phyloP scores from a whole-genome alignment of 1,140 invertebrate genomes.

The Neodiprion lecontei region DNA sequence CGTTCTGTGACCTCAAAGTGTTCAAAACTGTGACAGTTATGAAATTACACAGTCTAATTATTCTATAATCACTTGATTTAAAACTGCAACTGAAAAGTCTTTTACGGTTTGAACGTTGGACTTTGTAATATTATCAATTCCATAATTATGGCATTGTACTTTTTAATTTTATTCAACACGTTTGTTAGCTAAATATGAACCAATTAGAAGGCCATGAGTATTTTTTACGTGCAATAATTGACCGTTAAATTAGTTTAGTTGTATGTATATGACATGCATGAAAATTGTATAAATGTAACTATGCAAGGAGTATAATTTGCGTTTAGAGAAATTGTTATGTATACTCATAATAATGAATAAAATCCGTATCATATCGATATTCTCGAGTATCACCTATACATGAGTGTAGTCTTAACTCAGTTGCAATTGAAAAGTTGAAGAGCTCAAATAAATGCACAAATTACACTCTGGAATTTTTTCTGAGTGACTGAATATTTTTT shows the following conservation, averaged over 20 bases:
- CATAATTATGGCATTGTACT: background rate
- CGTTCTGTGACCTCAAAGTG: background rate
- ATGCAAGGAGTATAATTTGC: background rate
- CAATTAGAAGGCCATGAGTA: background rate
- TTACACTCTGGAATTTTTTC: no score
- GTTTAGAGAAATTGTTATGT: background rate
- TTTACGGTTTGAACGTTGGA: no score
- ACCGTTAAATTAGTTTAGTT: background rate
- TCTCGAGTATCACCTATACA: no score
- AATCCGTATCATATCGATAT: background rate
- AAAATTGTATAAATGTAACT: background rate
- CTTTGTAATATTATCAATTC: no score
- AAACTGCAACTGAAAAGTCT: background rate
- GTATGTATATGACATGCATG: background rate
- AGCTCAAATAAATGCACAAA: no score
- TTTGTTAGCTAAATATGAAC: background rate
- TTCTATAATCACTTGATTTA: background rate
- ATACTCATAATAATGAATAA: background rate
- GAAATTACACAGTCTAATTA: background rate
- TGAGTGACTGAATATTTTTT: no score
- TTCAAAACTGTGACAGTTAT: background rate
- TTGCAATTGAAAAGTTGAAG: no score
- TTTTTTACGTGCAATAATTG: conserved; percentile 3
- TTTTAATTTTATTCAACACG: background rate
- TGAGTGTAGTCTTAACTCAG: no score